Conservation (phyloP, 1,140 invertebrate genomes). For the Bacillus rossius region DNA sequence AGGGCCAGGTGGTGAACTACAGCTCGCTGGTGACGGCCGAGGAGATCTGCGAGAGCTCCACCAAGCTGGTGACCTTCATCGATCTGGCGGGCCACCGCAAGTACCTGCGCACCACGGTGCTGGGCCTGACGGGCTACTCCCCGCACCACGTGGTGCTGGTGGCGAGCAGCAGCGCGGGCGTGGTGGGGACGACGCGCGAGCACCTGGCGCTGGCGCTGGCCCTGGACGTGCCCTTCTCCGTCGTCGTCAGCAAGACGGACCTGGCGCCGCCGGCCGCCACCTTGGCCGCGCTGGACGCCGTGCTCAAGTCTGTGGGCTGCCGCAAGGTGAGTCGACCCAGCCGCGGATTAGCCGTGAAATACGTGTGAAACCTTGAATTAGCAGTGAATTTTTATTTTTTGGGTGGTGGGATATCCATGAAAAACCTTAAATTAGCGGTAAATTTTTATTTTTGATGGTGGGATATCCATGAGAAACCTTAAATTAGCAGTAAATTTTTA, state of each 20-base stretch:
- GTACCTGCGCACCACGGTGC: slow-evolving; percentile 92
- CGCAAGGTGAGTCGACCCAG: slow-evolving; percentile 53
- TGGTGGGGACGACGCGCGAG: slow-evolving; percentile 68
- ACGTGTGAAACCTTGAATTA: too few species aligned
- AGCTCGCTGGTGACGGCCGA: slow-evolving; percentile 87
- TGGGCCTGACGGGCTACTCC: slow-evolving; percentile 89
- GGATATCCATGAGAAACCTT: too few species aligned
- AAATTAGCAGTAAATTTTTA: too few species aligned
- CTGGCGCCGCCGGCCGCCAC: slow-evolving; percentile 56
- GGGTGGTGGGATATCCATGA: too few species aligned
- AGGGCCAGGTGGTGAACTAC: slow-evolving; percentile 78
- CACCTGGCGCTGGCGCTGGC: slow-evolving; percentile 80
- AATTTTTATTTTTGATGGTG: too few species aligned
- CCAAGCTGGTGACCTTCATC: slow-evolving; percentile 91
- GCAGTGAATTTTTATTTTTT: too few species aligned
- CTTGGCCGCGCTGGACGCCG: slow-evolving; percentile 53
- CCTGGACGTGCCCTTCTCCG: slow-evolving; percentile 82
- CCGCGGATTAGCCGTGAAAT: too few species aligned
- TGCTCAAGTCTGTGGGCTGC: slow-evolving; percentile 58
- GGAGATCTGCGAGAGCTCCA: slow-evolving; percentile 87
- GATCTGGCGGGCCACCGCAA: slow-evolving; percentile 96
- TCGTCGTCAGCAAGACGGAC: slow-evolving; percentile 88
- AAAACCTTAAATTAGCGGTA: too few species aligned
- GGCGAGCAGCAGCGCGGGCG: slow-evolving; percentile 49
- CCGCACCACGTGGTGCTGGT: slow-evolving; percentile 92